These are phyloP conservation scores for Habropoda laboriosa DNA, from an alignment of 1,140 invertebrate species.

Conservation along the genomic window DNA sequence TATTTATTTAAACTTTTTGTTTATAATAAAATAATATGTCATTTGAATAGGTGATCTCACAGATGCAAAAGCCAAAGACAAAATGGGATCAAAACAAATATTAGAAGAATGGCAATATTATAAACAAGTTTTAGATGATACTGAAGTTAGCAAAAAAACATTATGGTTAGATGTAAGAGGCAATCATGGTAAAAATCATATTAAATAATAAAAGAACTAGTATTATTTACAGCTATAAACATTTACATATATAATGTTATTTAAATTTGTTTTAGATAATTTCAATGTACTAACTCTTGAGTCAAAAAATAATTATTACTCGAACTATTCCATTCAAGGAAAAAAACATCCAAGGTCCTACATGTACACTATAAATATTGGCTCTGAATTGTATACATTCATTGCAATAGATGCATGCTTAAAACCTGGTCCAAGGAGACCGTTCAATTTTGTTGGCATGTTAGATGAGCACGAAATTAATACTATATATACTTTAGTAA, in stretches of 20 bases:
- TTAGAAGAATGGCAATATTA: slow-evolving; percentile 94
- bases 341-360: slow-evolving; percentile 88
- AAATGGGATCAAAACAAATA: slow-evolving; percentile 91
- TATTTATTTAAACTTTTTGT: not conserved
- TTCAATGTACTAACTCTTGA: slow-evolving; percentile 90
- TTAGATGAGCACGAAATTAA: slow-evolving; percentile 84
- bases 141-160: slow-evolving; percentile 86
- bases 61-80: slow-evolving; percentile 91
- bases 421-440: slow-evolving; percentile 91
- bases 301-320: slow-evolving; percentile 89
- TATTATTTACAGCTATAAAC: too few relatives aligned
- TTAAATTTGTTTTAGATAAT: slow-evolving; percentile 88
- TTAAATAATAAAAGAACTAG: not conserved
- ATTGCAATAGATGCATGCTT: slow-evolving; percentile 94
- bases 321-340: slow-evolving; percentile 92
- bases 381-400: slow-evolving; percentile 87
- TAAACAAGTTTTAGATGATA: slow-evolving; percentile 86
- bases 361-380: slow-evolving; percentile 85
- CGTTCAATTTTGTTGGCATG: slow-evolving; percentile 96
- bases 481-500: slow-evolving; percentile 81
- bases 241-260: not conserved
- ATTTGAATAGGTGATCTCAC: slow-evolving; percentile 89
- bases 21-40: not conserved
- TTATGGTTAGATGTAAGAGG: slow-evolving; percentile 95
- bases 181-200: slow-evolving; percentile 91